Percentiles rank a stretch among this genome's conserved stretches.
phyloP scores from a whole-genome alignment of 2,113 vertebrate species.

The Ammodytes marinus region DNA sequence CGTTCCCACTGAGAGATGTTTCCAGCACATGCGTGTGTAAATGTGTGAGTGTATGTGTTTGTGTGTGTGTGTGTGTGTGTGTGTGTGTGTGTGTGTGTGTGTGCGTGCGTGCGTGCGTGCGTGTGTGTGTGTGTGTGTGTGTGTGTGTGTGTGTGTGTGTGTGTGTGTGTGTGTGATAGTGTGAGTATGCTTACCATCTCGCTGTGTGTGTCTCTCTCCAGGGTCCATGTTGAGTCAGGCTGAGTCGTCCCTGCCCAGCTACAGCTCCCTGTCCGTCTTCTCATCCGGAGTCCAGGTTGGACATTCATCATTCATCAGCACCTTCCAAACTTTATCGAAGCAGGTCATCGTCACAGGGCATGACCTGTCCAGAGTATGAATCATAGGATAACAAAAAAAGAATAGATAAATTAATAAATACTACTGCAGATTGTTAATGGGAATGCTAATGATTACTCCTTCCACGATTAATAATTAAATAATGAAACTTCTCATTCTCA shows the following conservation, averaged over 20 bases:
- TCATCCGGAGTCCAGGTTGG: slow-evolving; percentile 87
- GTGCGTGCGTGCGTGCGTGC: neutral
- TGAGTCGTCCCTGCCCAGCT: slow-evolving; percentile 86
- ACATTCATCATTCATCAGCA: slow-evolving; percentile 63
- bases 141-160: slow-evolving; percentile 36
- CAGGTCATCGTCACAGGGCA: slow-evolving; percentile 25
- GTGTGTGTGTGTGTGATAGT: slow-evolving; percentile 25
- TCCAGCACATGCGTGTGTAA: neutral
- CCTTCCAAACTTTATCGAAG: slow-evolving; percentile 40
- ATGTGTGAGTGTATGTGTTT: neutral
- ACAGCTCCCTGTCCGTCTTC: slow-evolving; percentile 86
- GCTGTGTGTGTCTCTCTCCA: slow-evolving; percentile 59
- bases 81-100: neutral
- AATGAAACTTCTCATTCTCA: neutral
- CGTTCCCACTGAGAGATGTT: slow-evolving; percentile 42
- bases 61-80: slow-evolving; percentile 36
- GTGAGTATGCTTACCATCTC: neutral
- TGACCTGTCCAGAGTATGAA: neutral
- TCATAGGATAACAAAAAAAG: neutral
- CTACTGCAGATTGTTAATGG: neutral
- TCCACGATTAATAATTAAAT: neutral
- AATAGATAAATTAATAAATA: neutral
- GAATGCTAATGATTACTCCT: neutral
- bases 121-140: neutral
- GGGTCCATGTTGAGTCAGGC: slow-evolving; percentile 88